Evolutionary conservation across 2,797 vertebrate species (phyloP).

Genomic region (Labeo calbasu): DNA sequence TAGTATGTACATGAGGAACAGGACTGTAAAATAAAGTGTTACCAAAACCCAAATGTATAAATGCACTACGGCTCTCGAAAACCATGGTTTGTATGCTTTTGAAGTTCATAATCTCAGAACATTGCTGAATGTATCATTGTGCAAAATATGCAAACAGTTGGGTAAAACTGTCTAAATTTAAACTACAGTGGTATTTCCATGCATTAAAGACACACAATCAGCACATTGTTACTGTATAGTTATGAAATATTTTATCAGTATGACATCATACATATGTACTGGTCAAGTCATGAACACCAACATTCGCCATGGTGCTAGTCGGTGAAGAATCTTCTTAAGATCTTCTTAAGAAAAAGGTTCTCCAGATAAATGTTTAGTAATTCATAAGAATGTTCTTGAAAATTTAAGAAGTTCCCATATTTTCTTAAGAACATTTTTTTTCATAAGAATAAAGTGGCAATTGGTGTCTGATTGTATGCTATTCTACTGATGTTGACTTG

Average conservation of each 20-base stretch:
- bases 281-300: conserved; percentile 60
- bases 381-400: neutral
- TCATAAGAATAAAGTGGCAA: neutral
- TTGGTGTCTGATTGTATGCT: neutral
- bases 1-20: too few relatives aligned
- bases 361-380: neutral
- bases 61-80: conserved; percentile 32
- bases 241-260: conserved; percentile 88
- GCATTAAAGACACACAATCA: conserved; percentile 33
- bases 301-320: conserved; percentile 47
- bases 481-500: neutral
- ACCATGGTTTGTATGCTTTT: conserved; percentile 19
- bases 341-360: neutral
- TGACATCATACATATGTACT: conserved; percentile 68
- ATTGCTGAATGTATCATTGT: conserved; percentile 35
- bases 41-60: conserved; percentile 65
- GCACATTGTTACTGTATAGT: conserved; percentile 56
- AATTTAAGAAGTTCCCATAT: neutral
- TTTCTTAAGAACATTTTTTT: neutral
- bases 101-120: conserved; percentile 4
- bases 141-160: conserved; percentile 14
- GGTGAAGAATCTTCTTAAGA: neutral
- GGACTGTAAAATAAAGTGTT: too few relatives aligned
- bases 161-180: conserved; percentile 16
- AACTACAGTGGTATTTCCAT: conserved; percentile 1